Conservation (phyloP, 1,140 invertebrate genomes). For the Aphidius gifuensis region DNA sequence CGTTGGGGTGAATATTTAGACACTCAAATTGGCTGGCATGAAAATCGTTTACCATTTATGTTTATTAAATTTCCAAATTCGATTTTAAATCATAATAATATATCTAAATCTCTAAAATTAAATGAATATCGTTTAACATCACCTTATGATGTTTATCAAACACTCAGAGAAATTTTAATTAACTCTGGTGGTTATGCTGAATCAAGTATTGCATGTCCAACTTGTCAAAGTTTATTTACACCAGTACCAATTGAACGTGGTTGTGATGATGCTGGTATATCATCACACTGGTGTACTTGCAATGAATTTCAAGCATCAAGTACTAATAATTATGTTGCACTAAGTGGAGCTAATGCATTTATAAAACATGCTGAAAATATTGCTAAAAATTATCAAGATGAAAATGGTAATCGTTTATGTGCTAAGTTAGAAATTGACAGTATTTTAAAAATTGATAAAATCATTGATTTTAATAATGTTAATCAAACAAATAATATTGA, state of each 20-base stretch:
- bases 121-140: constrained; percentile 80
- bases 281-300: constrained; percentile 78
- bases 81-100: constrained; percentile 44
- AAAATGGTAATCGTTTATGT: constrained; percentile 50
- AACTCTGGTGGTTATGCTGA: constrained; percentile 44
- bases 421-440: constrained; percentile 52
- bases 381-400: constrained; percentile 44
- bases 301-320: constrained; percentile 52
- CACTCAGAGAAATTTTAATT: constrained; percentile 56
- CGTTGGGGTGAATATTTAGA: constrained; percentile 76
- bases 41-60: constrained; percentile 85
- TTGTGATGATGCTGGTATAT: constrained; percentile 69
- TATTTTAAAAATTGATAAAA: constrained; percentile 45
- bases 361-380: constrained; percentile 50
- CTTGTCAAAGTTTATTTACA: constrained; percentile 67
- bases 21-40: constrained; percentile 82
- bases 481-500: constrained; percentile 39
- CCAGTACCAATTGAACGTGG: constrained; percentile 63
- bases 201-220: constrained; percentile 57
- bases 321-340: constrained; percentile 47
- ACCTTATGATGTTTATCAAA: constrained; percentile 80
- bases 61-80: constrained; percentile 72
- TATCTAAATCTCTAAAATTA: constrained; percentile 63
- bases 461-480: constrained; percentile 49
- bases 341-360: constrained; percentile 40